Conservation (phyloP, 2,113 vertebrate species). For the Motacilla tschutschensis region DNA sequence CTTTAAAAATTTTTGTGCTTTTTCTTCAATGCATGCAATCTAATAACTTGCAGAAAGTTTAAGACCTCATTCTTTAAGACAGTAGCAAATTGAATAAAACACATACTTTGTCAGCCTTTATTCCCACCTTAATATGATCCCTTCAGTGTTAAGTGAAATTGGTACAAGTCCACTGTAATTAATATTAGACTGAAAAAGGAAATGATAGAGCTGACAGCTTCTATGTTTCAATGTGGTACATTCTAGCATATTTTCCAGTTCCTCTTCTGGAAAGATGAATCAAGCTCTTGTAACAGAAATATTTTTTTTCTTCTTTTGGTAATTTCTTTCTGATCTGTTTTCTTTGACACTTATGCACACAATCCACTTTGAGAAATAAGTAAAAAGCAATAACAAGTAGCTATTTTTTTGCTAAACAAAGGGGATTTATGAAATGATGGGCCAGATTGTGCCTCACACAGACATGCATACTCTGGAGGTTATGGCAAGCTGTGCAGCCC, state of each 20-base stretch:
- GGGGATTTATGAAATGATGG: neutral
- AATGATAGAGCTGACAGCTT: neutral
- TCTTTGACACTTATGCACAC: neutral
- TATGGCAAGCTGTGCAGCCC: neutral
- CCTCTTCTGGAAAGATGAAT: neutral
- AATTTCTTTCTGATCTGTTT: neutral
- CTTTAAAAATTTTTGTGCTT: neutral
- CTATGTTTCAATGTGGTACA: accelerated
- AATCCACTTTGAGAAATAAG: neutral
- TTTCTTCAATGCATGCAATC: neutral
- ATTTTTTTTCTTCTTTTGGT: neutral
- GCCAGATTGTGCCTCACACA: neutral
- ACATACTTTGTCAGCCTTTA: neutral
- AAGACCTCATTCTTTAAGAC: neutral
- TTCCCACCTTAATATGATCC: neutral
- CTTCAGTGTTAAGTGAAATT: neutral
- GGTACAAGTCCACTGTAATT: neutral
- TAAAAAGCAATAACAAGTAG: neutral
- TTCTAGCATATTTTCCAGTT: neutral
- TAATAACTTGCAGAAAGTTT: neutral
- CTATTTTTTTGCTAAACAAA: neutral
- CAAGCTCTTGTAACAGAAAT: neutral
- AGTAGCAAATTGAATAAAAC: conserved; percentile 15
- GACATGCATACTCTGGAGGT: neutral
- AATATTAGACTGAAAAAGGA: neutral